Conservation (phyloP, 2,888 invertebrate species). For the Drosophila engyochracea region DNA sequence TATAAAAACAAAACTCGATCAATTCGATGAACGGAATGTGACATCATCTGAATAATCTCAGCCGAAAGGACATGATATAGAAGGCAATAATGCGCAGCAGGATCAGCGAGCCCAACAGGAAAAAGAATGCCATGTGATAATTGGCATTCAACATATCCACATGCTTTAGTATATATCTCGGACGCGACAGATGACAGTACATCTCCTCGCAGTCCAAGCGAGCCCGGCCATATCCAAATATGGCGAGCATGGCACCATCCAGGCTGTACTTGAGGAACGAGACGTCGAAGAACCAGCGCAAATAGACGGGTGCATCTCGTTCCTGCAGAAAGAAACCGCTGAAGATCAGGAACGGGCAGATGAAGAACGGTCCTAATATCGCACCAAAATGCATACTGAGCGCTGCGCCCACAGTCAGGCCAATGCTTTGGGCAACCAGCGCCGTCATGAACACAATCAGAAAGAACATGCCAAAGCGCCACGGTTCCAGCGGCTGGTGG, state of each 20-base stretch:
- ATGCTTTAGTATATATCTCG: conserved; percentile 90
- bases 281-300: conserved; percentile 94
- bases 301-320: conserved; percentile 91
- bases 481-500: conserved; percentile 92
- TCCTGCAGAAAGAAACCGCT: conserved; percentile 96
- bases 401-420: conserved; percentile 93
- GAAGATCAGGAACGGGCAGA: conserved; percentile 95
- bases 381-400: conserved; percentile 94
- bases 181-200: conserved; percentile 91
- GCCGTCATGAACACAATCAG: conserved; percentile 91
- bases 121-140: conserved; percentile 89
- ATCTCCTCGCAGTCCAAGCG: conserved; percentile 90
- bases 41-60: conserved; percentile 86
- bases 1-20: conserved; percentile 21
- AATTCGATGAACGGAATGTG: conserved; percentile 63
- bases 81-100: conserved; percentile 89
- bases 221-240: conserved; percentile 92
- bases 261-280: conserved; percentile 96
- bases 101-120: conserved; percentile 89
- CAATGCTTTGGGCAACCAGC: conserved; percentile 94
- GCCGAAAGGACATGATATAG: conserved; percentile 88
- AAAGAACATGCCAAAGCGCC: conserved; percentile 90
- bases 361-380: conserved; percentile 94
- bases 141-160: conserved; percentile 89
- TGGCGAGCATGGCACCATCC: conserved; percentile 92